Base-by-base conservation (phyloP, 2,888 invertebrate species). In the Lepeophtheirus nordmannii region DNA sequence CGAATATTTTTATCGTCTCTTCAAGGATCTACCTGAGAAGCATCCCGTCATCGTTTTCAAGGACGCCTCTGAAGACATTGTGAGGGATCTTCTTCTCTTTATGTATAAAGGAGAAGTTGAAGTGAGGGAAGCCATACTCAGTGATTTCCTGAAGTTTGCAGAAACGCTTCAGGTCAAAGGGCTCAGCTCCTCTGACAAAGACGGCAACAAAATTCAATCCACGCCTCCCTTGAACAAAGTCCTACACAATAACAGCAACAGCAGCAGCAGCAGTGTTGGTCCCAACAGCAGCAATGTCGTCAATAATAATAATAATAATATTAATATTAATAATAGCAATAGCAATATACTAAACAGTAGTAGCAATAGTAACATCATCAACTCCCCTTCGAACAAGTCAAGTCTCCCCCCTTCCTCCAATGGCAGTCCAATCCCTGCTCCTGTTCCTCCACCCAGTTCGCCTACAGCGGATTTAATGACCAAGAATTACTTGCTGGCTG, bases 141-240 rank as follows among this genome's bases (percentile, higher is more conserved):
- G 38, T 17, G 66, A 66, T 23, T 66, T 66, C 30, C 60, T 66
- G 14, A 66, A 66, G 40, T 66, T 66, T 53, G 66, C 66, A 9
- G 66, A 66, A n/a, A 66, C 66, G 20, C 66, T 66, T 22, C 66
- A 66, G 23, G 66, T 66, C 58, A 66, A 66, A 23, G 66, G 66
- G 9, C 46, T 66, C 11, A 66, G 66, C 46, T 58, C 58, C 39
- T 63, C 56, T n/a, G 66, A 58, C 41, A n/a, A 58, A 22, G 66
- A 60, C n/a, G 58, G 22, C 12, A n/a, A 20, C 58, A 58, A 20
- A 22, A 23, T 37, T 11, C 61, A n/a, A 30, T 14, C 37, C 30
- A 11, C 30, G 1, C 14, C 12, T 37, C 61, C 37, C 11, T n/a
- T 12, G 38, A 37, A 38, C 12, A 37, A 61, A 14, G 58, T 22